Conservation (phyloP, 2,888 invertebrate genomes). For the Conomelus anceps region DNA sequence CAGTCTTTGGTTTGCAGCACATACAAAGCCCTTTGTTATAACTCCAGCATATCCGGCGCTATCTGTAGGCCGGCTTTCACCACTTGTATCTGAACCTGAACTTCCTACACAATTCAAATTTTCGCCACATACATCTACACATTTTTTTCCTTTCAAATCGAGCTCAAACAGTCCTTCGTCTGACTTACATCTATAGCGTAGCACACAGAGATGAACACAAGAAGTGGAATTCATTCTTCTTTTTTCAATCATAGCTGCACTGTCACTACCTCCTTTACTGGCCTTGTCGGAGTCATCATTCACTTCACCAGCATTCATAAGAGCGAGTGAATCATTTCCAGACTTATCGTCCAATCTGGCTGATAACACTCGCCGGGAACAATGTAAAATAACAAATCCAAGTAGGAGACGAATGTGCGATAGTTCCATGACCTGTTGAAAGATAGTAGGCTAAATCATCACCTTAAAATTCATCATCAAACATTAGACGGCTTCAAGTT, state of each 20-base stretch:
- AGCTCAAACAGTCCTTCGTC: neutral
- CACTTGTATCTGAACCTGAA: neutral
- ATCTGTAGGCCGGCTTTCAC: neutral
- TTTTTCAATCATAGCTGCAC: no score
- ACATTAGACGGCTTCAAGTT: no score
- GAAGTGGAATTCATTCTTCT: neutral
- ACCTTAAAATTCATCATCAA: neutral
- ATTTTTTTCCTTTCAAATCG: neutral
- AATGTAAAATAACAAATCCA: neutral
- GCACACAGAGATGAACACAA: neutral
- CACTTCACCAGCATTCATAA: neutral
- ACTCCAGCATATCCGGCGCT: neutral
- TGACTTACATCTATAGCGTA: neutral
- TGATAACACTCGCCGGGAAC: neutral
- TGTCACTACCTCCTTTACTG: neutral
- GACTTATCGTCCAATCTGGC: neutral
- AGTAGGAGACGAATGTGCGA: neutral
- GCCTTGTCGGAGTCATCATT: neutral
- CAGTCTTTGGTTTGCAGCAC: neutral
- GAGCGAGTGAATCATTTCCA: neutral
- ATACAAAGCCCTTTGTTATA: neutral
- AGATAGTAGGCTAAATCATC: no score
- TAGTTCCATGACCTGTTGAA: neutral
- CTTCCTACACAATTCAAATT: neutral
- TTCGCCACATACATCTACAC: neutral